Evolutionary conservation across 2,797 vertebrate species (phyloP).

Genomic region (Tragelaphus oryx): DNA sequence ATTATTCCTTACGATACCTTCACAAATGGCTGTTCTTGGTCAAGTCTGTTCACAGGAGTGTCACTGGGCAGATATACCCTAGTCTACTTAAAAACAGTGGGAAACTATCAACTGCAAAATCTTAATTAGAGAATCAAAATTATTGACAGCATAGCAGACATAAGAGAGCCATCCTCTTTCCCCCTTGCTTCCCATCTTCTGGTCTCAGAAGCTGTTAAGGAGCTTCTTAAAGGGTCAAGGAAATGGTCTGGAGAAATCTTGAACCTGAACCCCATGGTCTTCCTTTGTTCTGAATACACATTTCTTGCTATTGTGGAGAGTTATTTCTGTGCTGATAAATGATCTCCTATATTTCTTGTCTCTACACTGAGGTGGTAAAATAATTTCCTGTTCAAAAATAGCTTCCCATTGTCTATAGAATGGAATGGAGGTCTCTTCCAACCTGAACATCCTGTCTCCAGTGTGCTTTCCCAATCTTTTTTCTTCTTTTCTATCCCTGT

Average conservation of each 20-base stretch:
- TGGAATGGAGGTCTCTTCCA: not conserved
- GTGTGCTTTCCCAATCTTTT: not conserved
- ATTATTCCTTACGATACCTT: not conserved
- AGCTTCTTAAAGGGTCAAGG: not conserved
- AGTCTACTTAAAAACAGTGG: not conserved
- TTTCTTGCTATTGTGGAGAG: not conserved
- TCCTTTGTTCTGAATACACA: not conserved
- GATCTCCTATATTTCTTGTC: not conserved
- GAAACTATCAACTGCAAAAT: not conserved
- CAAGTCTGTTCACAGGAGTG: not conserved
- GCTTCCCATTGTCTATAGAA: not conserved
- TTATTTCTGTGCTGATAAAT: not conserved
- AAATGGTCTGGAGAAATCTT: not conserved
- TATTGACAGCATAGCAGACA: not conserved
- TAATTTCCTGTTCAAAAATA: slow-evolving; percentile 13
- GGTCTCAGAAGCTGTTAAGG: not conserved
- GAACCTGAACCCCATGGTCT: not conserved
- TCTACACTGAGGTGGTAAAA: not conserved
- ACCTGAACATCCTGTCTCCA: not conserved
- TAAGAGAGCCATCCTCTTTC: not conserved
- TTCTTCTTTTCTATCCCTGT: not conserved
- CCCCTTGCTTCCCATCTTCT: not conserved
- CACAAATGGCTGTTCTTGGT: not conserved
- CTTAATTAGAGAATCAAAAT: not conserved
- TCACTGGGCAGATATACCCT: not conserved